Evolutionary conservation across 2,113 vertebrate species (phyloP).

Genomic region (Gadus macrocephalus): DNA sequence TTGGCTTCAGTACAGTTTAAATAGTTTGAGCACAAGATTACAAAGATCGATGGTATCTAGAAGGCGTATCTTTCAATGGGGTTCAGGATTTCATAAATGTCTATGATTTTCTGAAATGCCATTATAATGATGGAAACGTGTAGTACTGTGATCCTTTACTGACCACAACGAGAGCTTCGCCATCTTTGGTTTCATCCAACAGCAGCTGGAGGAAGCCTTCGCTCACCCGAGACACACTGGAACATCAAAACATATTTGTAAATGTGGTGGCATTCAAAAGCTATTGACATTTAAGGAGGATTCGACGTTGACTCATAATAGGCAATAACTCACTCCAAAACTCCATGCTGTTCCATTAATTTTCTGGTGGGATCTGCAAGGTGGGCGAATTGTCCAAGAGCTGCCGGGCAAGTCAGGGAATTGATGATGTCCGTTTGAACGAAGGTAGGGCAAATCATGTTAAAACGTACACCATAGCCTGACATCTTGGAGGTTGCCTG

Average conservation of each 20-base stretch:
- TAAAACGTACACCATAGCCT: conserved; percentile 63
- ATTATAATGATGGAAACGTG: conserved; percentile 20
- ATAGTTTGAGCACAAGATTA: too few species aligned
- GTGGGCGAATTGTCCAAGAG: conserved; percentile 33
- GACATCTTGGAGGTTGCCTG: conserved; percentile 38
- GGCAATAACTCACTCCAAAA: conserved; percentile 50
- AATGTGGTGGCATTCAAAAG: background rate
- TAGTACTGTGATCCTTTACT: background rate
- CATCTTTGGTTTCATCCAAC: conserved; percentile 60
- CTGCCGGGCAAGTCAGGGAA: background rate
- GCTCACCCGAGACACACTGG: conserved; percentile 50
- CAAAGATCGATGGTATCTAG: too few species aligned
- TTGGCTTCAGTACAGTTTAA: too few species aligned
- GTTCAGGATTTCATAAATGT: too few species aligned
- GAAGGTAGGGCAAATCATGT: conserved; percentile 63
- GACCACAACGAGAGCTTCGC: conserved; percentile 37
- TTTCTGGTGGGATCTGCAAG: background rate
- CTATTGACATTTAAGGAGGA: background rate
- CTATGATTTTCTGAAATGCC: too few species aligned
- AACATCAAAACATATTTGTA: conserved; percentile 4
- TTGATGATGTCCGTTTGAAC: conserved; percentile 52
- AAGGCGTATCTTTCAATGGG: too few species aligned
- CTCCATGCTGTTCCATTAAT: background rate
- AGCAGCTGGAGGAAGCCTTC: conserved; percentile 52
- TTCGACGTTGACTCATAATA: background rate